A percentile compares a stretch with the other conserved stretches of the same genome.
Evolutionary conservation across 2,888 invertebrate species (phyloP).

Genomic region (Ypsolopha scabrella): DNA sequence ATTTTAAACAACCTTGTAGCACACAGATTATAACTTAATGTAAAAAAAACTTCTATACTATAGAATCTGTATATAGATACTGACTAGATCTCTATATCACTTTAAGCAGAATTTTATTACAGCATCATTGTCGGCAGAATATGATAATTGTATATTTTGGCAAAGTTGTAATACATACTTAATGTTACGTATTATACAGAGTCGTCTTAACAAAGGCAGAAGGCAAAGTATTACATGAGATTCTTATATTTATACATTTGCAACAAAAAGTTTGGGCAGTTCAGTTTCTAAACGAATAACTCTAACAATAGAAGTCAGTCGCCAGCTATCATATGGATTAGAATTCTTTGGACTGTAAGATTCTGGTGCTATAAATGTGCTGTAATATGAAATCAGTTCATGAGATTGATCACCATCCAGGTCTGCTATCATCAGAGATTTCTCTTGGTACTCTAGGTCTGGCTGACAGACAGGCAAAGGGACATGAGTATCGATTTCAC

Average conservation of each 20-base stretch:
- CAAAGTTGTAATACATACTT: not conserved
- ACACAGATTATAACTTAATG: not conserved
- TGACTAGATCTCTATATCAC: not conserved
- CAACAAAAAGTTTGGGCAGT: slow-evolving; percentile 75
- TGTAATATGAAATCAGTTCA: slow-evolving; percentile 82
- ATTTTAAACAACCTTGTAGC: not conserved
- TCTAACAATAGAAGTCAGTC: slow-evolving; percentile 75
- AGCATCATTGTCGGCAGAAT: too few relatives aligned
- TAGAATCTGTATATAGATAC: too few relatives aligned
- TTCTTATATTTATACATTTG: slow-evolving; percentile 18
- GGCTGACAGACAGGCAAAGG: slow-evolving; percentile 76
- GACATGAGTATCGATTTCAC: slow-evolving; percentile 32
- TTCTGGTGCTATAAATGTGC: slow-evolving; percentile 70
- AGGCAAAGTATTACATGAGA: not conserved
- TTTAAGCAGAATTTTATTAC: not conserved
- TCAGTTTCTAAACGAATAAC: slow-evolving; percentile 79
- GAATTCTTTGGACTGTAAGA: slow-evolving; percentile 39
- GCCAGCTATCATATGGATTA: slow-evolving; percentile 65
- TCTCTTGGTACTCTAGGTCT: slow-evolving; percentile 77
- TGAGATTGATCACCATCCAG: slow-evolving; percentile 81
- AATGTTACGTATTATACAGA: not conserved
- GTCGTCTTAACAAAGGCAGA: not conserved
- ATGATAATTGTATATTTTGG: not conserved
- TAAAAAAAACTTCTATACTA: not conserved
- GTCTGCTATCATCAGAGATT: slow-evolving; percentile 80